phyloP scores from a whole-genome alignment of 2,888 invertebrate genomes.

The Notodonta dromedarius region DNA sequence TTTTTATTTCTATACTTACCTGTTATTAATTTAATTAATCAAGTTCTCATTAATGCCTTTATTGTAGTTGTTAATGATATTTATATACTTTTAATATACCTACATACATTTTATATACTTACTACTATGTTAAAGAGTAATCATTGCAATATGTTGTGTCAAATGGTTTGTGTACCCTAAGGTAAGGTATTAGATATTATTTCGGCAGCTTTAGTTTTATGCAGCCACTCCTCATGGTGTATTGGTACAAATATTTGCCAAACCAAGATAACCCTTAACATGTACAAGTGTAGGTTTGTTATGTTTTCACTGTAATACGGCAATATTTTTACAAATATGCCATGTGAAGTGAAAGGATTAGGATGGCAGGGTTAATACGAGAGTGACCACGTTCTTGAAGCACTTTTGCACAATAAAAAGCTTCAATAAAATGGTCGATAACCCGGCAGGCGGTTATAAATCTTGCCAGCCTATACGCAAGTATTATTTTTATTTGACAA shows the following conservation, averaged over 20 bases:
- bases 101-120: background rate
- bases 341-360: no score
- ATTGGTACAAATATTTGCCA: no score
- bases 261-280: no score
- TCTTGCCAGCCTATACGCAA: background rate
- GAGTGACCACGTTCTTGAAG: no score
- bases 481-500: conserved; percentile 30
- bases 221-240: background rate
- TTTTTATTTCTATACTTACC: background rate
- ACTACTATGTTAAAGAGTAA: background rate
- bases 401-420: no score
- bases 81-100: background rate
- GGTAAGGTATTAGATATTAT: background rate
- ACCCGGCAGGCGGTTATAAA: no score
- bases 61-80: conserved; percentile 1
- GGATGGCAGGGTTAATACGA: no score
- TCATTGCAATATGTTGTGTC: background rate
- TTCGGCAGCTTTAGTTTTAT: background rate
- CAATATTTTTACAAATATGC: no score
- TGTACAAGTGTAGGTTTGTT: no score
- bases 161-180: background rate
- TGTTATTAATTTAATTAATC: conserved; percentile 1
- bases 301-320: no score
- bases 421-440: no score
- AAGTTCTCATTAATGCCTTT: background rate